phyloP scores from a whole-genome alignment of 2,113 vertebrate genomes.

The Clinocottus analis region DNA sequence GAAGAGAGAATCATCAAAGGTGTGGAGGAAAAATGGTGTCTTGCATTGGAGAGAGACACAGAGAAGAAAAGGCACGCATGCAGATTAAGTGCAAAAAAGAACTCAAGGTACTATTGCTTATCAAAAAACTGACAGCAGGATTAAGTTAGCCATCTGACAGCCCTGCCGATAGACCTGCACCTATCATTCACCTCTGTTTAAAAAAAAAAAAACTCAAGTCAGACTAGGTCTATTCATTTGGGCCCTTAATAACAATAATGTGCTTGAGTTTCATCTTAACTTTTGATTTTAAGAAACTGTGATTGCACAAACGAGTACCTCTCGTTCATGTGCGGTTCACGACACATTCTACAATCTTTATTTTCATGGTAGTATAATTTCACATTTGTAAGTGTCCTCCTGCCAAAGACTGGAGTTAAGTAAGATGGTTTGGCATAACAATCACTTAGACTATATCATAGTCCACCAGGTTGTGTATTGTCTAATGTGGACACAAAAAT shows the following conservation, averaged over 20 bases:
- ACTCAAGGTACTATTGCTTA: constrained; percentile 57
- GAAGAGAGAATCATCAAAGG: constrained; percentile 74
- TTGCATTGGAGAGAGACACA: constrained; percentile 43
- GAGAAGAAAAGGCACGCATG: constrained; percentile 19
- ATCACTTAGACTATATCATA: constrained; percentile 21
- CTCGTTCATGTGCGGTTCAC: constrained; percentile 12
- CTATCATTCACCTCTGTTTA: too few species aligned
- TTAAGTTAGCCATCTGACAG: constrained; percentile 61
- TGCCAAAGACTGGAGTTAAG: constrained; percentile 29
- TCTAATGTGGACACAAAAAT: background rate
- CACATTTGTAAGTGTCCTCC: constrained; percentile 25
- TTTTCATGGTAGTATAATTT: constrained; percentile 36
- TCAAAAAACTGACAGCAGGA: constrained; percentile 66
- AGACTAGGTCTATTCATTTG: background rate
- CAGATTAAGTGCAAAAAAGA: constrained; percentile 47
- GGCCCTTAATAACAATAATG: constrained; percentile 19
- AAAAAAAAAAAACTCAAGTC: constrained; percentile 33
- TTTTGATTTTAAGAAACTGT: constrained; percentile 31
- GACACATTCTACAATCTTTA: constrained; percentile 30
- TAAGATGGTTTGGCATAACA: constrained; percentile 30
- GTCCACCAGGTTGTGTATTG: constrained; percentile 1
- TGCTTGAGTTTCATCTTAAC: constrained; percentile 45
- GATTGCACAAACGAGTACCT: background rate
- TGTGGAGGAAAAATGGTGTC: constrained; percentile 51
- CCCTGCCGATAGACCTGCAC: constrained; percentile 50